Evolutionary conservation across 1,140 invertebrate species (phyloP).

Genomic region (Oryctes rhinoceros): DNA sequence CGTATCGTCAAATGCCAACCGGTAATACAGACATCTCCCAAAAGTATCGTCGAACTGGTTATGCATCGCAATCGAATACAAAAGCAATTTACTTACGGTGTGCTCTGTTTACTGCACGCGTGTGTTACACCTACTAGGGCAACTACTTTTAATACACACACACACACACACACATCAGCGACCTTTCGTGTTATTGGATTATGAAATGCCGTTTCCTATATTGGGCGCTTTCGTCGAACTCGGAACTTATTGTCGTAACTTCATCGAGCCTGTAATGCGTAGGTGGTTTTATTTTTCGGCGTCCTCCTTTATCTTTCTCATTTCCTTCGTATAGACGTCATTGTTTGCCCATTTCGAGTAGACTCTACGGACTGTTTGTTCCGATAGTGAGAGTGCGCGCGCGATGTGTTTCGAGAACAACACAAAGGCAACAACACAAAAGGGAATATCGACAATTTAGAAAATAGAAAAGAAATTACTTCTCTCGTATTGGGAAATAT

Average conservation of each 20-base stretch:
- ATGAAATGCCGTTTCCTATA: slow-evolving; percentile 37
- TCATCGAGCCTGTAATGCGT: neutral
- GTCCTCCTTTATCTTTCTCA: neutral
- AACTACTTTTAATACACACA: neutral
- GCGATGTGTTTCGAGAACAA: neutral
- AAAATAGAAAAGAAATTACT: slow-evolving; percentile 4
- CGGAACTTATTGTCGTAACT: slow-evolving; percentile 4
- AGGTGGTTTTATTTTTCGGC: neutral
- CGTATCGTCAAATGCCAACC: neutral
- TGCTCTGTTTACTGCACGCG: neutral
- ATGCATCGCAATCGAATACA: slow-evolving; percentile 39
- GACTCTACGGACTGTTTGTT: neutral
- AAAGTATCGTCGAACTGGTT: slow-evolving; percentile 38
- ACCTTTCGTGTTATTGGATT: slow-evolving; percentile 32
- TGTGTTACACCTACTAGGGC: neutral
- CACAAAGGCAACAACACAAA: neutral
- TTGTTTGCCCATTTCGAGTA: neutral
- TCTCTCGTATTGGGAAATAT: too few species aligned
- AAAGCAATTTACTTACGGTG: slow-evolving; percentile 40
- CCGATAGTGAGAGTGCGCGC: neutral
- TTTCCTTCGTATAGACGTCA: slow-evolving; percentile 4
- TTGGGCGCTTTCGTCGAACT: neutral
- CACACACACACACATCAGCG: too few species aligned
- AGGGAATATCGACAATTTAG: neutral
- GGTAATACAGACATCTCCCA: slow-evolving; percentile 20